Percentiles rank a stretch among this genome's conserved stretches.
These are phyloP conservation scores for Papio anubis DNA, from an alignment of 2,113 vertebrate species.

Conservation along the genomic window DNA sequence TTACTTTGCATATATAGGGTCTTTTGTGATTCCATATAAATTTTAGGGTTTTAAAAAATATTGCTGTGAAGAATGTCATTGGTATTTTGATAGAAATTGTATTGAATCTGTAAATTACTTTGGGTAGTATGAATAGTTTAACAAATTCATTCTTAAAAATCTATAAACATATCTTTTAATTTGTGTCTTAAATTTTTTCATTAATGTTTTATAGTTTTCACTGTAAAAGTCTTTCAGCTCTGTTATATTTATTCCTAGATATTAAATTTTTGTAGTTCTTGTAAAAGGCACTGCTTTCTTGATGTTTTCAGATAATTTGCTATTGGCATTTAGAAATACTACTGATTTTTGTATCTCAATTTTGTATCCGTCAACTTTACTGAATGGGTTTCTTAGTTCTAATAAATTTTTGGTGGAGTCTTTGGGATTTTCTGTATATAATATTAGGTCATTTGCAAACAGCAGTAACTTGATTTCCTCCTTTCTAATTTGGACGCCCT, in stretches of 20 bases:
- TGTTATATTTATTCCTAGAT: background rate
- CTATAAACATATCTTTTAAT: background rate
- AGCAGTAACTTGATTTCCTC: background rate
- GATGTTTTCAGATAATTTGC: background rate
- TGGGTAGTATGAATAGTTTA: background rate
- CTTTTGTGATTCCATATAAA: background rate
- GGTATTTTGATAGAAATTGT: background rate
- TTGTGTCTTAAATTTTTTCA: background rate
- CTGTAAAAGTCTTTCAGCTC: background rate
- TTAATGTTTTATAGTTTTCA: background rate
- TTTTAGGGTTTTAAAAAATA: background rate
- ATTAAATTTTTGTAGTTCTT: background rate
- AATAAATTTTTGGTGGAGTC: background rate
- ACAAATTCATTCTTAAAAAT: background rate
- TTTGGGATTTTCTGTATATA: background rate
- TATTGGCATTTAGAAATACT: background rate
- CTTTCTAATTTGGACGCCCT: background rate
- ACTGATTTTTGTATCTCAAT: background rate
- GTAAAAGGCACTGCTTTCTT: background rate
- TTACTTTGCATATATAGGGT: background rate
- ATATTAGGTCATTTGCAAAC: background rate
- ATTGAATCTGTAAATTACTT: background rate
- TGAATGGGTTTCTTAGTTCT: background rate
- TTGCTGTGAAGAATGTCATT: background rate
- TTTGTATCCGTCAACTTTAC: background rate